Evolutionary conservation across 1,140 invertebrate species (phyloP).

Genomic region (Drosophila tropicalis): DNA sequence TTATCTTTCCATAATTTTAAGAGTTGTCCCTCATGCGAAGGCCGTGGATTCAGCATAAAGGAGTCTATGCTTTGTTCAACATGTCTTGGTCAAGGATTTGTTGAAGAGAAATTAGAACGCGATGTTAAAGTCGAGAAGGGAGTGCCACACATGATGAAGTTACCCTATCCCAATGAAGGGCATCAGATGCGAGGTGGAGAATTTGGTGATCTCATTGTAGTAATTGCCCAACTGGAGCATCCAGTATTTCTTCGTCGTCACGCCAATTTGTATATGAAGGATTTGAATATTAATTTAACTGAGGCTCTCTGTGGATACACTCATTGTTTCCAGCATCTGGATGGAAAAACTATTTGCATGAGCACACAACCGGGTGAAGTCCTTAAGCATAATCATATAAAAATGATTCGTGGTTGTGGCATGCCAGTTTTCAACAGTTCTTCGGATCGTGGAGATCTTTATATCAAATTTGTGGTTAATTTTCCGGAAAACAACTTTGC

Average conservation of each 20-base stretch:
- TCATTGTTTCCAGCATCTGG: conserved; percentile 92
- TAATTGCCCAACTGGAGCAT: conserved; percentile 93
- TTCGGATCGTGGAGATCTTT: conserved; percentile 93
- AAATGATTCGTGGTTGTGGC: conserved; percentile 92
- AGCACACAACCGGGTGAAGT: conserved; percentile 89
- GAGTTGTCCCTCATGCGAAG: conserved; percentile 87
- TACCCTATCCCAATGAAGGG: conserved; percentile 94
- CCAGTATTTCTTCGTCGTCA: conserved; percentile 89
- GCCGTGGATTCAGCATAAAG: conserved; percentile 89
- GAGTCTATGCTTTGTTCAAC: conserved; percentile 91
- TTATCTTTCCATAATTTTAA: conserved; percentile 4
- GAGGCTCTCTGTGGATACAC: conserved; percentile 96
- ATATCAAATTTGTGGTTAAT: conserved; percentile 92
- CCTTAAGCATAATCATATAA: conserved; percentile 89
- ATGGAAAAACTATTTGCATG: conserved; percentile 91
- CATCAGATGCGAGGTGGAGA: conserved; percentile 94
- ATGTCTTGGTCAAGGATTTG: conserved; percentile 93
- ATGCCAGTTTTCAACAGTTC: conserved; percentile 95
- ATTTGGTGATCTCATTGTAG: conserved; percentile 94
- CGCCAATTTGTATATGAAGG: conserved; percentile 90
- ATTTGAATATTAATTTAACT: conserved; percentile 88
- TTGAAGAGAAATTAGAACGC: conserved; percentile 90
- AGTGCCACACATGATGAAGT: conserved; percentile 94
- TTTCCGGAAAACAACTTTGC: conserved; percentile 94
- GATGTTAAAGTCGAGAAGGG: conserved; percentile 96